Evolutionary conservation across 2,113 vertebrate genomes (phyloP), one percentile per base, ranked within the genome.

Genomic region (Porphyrio hochstetteri): DNA sequence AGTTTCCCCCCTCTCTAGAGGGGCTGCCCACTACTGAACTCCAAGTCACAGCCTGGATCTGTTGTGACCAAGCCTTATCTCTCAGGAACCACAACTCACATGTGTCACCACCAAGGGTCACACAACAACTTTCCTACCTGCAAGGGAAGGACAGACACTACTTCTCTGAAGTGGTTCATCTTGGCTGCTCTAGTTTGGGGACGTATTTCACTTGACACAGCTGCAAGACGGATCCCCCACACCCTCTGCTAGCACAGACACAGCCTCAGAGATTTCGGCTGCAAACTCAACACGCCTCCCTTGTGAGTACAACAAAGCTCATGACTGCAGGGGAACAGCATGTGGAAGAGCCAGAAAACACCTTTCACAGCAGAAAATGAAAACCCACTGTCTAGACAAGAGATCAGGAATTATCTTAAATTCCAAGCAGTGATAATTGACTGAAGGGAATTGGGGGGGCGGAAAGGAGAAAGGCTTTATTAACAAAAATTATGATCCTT

Each of bases 351-450:
- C 7, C 63, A 94, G 69, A 92, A 92, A 93, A 82, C 40, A 88
- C 56, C 60, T 94, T 82, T 67, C 57, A 38, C 3, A 0, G 71
- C 82, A 93, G 76, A 93, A 88, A 92, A 94, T 71, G 81, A 95
- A 93, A 93, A 52, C 53, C 64, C 57, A 84, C 92, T 82, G 69
- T 79, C 90, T 82, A 94, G 90, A 94, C 77, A 76, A 93, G 77
- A 96, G 80, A 90, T 88, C 84, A 88, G 72, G 68, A 86, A 88
- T 69, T 72, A 82, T 79, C 72, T 84, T 81, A 69, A 93, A 76
- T 86, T 95, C 90, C 80, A 94, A 86, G 42, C 35, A 86, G 38
- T 76, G 57, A 78, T 71, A 92, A 94, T 23, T 88, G 60, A 82
- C 48, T 57, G 57, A 82, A 3, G 1, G 11, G 35, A 79, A 46